Evolutionary conservation across 2,113 vertebrate species (phyloP).

Genomic region (Pardalotus punctatus): DNA sequence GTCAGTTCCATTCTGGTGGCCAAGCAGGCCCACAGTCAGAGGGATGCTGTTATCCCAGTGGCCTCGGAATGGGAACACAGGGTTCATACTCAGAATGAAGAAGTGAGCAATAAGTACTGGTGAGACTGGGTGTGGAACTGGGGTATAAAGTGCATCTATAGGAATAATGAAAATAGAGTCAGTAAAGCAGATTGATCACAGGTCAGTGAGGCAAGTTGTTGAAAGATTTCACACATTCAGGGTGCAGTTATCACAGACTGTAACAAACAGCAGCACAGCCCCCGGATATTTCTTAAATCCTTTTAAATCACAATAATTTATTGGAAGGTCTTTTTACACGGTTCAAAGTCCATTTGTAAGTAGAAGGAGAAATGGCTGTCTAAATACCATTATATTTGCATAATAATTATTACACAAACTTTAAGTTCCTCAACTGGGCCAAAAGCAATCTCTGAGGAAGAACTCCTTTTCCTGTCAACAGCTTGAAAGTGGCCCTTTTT

Average conservation of each 20-base stretch:
- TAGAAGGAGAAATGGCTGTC: background rate
- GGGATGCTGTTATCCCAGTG: background rate
- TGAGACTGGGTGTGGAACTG: fast-evolving
- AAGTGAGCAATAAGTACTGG: background rate
- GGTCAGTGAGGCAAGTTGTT: background rate
- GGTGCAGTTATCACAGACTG: background rate
- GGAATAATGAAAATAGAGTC: background rate
- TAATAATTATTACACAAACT: background rate
- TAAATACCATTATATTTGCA: background rate
- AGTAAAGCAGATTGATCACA: background rate
- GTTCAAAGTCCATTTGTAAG: background rate
- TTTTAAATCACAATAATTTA: background rate
- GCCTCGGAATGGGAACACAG: background rate
- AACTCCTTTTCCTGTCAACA: background rate
- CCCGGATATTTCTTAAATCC: background rate
- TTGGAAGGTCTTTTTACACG: background rate
- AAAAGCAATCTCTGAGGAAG: background rate
- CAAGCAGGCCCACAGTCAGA: fast-evolving
- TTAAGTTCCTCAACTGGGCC: background rate
- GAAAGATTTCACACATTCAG: background rate
- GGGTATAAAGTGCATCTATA: background rate
- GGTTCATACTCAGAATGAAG: fast-evolving
- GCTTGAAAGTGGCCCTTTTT: background rate
- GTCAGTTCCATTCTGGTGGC: too few species aligned
- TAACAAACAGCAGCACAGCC: background rate